phyloP scores from a whole-genome alignment of 53 echinoderm and acorn worm species.

The Henricia sp. region DNA sequence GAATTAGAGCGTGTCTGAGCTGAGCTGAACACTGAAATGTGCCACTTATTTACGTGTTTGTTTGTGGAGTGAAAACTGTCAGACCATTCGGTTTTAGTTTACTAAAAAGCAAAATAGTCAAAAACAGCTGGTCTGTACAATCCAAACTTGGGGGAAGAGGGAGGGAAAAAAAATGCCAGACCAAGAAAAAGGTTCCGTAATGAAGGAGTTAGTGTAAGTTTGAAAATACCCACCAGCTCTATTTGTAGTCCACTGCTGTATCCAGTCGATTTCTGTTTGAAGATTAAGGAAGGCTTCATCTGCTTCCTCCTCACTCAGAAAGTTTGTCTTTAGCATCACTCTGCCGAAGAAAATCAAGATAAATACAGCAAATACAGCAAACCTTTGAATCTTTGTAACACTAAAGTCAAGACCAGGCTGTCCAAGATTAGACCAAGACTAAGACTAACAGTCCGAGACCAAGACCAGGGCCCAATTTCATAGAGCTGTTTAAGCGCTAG shows the following conservation, averaged over 20 bases:
- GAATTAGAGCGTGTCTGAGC: no score
- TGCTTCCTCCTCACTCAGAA: constrained; percentile 49
- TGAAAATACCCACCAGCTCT: constrained; percentile 31
- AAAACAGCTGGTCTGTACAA: no score
- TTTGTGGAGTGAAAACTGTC: no score
- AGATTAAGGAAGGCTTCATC: constrained; percentile 11
- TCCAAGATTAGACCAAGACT: not conserved
- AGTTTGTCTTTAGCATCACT: constrained; percentile 49
- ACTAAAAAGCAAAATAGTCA: no score
- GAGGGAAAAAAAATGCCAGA: no score
- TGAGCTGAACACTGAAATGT: no score
- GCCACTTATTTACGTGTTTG: not conserved
- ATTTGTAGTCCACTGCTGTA: constrained; percentile 42
- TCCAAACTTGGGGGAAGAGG: no score
- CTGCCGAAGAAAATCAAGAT: constrained; percentile 20
- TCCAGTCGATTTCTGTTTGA: constrained; percentile 17
- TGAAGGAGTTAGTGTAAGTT: not conserved
- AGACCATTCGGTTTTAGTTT: no score
- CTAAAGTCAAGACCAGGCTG: not conserved
- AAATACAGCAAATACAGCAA: not conserved
- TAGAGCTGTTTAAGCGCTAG: no score
- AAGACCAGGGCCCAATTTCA: not conserved
- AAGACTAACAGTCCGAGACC: not conserved
- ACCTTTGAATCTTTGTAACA: no score
- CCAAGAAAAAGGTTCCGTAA: not conserved